These are phyloP conservation scores for Gnatocerus cornutus DNA, from an alignment of 2,888 invertebrate genomes.

Conservation along the genomic window DNA sequence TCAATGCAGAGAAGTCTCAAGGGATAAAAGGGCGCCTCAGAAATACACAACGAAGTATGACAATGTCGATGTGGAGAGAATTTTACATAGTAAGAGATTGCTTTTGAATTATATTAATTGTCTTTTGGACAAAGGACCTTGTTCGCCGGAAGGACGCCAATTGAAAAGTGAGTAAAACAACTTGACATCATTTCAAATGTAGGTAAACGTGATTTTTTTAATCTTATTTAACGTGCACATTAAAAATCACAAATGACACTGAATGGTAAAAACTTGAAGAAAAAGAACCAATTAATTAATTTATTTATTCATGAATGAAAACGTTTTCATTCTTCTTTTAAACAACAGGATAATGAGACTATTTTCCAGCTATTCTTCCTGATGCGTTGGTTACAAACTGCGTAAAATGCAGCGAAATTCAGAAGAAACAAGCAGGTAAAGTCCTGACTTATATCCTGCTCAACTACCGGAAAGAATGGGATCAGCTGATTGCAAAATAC, in stretches of 20 bases:
- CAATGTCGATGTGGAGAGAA: constrained; percentile 78
- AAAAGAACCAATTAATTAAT: not conserved
- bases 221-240: not conserved
- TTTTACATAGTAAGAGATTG: constrained; percentile 76
- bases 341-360: too few relatives aligned
- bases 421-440: constrained; percentile 77
- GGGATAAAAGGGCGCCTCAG: not conserved
- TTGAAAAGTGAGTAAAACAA: constrained; percentile 67
- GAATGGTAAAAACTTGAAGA: too few relatives aligned
- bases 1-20: not conserved
- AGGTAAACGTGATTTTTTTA: not conserved
- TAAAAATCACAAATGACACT: not conserved
- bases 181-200: not conserved
- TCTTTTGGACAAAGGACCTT: constrained; percentile 75
- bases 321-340: too few relatives aligned
- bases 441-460: constrained; percentile 77
- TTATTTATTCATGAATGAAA: not conserved
- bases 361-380: constrained; percentile 64
- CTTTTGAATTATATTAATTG: constrained; percentile 79
- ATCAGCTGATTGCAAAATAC: constrained; percentile 78
- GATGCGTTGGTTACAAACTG: constrained; percentile 79
- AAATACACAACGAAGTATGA: constrained; percentile 76
- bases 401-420: constrained; percentile 74
- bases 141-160: constrained; percentile 78
- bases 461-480: constrained; percentile 77